Percentiles rank a stretch among this genome's conserved stretches.
These are phyloP conservation scores for Arctocebus calabarensis DNA, from an alignment of 2,797 vertebrate species.

Conservation along the genomic window DNA sequence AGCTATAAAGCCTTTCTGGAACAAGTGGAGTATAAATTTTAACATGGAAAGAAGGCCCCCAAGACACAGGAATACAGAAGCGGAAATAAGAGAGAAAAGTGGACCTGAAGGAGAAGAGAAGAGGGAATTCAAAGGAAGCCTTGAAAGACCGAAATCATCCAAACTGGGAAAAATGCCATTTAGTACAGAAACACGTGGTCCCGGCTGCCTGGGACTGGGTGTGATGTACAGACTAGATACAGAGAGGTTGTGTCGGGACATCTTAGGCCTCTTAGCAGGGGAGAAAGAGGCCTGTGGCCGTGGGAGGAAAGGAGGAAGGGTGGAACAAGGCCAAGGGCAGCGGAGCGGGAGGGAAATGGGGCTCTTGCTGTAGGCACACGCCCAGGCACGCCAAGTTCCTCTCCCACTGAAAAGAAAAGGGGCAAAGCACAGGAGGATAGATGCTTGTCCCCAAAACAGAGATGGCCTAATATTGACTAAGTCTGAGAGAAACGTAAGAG, in stretches of 20 bases:
- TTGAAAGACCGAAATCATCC: not conserved
- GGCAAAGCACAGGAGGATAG: not conserved
- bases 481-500: not conserved
- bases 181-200: not conserved
- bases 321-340: accelerated
- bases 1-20: not conserved
- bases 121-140: not conserved
- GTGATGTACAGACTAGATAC: accelerated
- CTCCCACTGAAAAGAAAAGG: not conserved
- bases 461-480: not conserved
- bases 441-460: not conserved
- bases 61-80: not conserved
- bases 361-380: not conserved
- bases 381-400: accelerated
- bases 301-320: accelerated
- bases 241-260: not conserved
- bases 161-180: not conserved
- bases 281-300: not conserved
- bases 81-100: not conserved
- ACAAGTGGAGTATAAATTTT: not conserved
- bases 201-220: not conserved
- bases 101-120: not conserved
- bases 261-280: too few relatives aligned
- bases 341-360: accelerated
- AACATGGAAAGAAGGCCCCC: not conserved